Conservation (phyloP, 1,140 invertebrate genomes). For the Antheraea pernyi region DNA sequence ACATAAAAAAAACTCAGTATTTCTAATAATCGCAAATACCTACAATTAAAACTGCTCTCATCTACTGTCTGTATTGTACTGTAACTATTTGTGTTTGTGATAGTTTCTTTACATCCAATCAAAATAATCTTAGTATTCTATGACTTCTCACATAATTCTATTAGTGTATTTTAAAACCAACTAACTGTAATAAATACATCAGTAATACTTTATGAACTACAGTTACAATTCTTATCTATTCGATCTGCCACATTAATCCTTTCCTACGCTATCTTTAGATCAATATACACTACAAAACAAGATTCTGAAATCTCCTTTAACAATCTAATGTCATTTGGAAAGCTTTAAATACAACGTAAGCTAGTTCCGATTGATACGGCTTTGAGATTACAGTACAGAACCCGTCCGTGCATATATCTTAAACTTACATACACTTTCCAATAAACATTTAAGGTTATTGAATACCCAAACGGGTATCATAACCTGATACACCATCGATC, state of each 20-base stretch:
- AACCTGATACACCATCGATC: slow-evolving; percentile 11
- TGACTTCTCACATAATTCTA: too few relatives aligned
- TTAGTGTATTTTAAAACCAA: too few relatives aligned
- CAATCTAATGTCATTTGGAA: slow-evolving; percentile 12
- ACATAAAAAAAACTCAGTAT: too few relatives aligned
- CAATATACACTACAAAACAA: slow-evolving; percentile 1
- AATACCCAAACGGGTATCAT: too few relatives aligned
- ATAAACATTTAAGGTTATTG: slow-evolving; percentile 37
- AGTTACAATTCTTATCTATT: slow-evolving; percentile 1
- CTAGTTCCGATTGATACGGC: slow-evolving; percentile 13
- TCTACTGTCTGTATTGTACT: too few relatives aligned
- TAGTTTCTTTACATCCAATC: too few relatives aligned
- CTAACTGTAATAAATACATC: neutral
- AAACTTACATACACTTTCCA: slow-evolving; percentile 25
- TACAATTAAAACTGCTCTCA: too few relatives aligned
- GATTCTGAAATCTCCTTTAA: slow-evolving; percentile 1
- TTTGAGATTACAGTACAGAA: slow-evolving; percentile 15
- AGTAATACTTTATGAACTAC: neutral
- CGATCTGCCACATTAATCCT: slow-evolving; percentile 2
- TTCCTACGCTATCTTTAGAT: slow-evolving; percentile 3
- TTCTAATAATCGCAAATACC: too few relatives aligned
- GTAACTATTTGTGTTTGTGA: too few relatives aligned
- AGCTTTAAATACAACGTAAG: slow-evolving; percentile 10
- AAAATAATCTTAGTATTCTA: too few relatives aligned
- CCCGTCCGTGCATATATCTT: slow-evolving; percentile 18